A percentile compares a stretch with the other conserved stretches of the same genome.
Evolutionary conservation across 2,113 vertebrate genomes (phyloP).

Genomic region (Lutjanus erythropterus): DNA sequence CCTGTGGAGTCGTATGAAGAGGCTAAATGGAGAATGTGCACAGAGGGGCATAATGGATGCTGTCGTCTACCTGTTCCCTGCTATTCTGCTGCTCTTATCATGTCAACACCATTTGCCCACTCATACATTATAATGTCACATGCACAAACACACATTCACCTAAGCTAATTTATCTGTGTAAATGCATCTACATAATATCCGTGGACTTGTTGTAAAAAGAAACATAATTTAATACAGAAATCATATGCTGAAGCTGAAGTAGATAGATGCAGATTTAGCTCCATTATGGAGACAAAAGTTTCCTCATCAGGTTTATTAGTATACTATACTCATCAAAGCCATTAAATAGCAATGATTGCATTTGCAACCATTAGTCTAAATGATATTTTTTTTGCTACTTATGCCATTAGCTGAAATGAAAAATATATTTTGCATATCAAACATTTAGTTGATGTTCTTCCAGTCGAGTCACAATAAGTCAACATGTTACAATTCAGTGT

Average conservation of each 20-base stretch:
- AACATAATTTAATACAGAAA: not conserved
- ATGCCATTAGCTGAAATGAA: conserved; percentile 59
- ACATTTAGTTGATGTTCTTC: conserved; percentile 59
- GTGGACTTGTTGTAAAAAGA: conserved; percentile 2
- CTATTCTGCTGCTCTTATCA: conserved; percentile 12
- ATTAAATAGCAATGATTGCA: conserved; percentile 68
- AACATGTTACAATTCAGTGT: conserved; percentile 18
- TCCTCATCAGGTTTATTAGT: conserved; percentile 50
- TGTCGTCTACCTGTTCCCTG: conserved; percentile 34
- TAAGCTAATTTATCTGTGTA: not conserved
- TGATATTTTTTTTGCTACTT: conserved; percentile 62
- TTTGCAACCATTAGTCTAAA: conserved; percentile 69
- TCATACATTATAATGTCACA: conserved; percentile 23
- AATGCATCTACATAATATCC: conserved; percentile 33
- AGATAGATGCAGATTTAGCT: conserved; percentile 19
- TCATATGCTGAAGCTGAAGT: conserved; percentile 17
- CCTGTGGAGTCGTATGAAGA: conserved; percentile 46
- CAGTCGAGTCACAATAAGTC: conserved; percentile 34
- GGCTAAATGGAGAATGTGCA: conserved; percentile 61
- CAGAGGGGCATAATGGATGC: conserved; percentile 55
- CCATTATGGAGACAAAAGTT: conserved; percentile 47
- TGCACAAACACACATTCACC: conserved; percentile 6
- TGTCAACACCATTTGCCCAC: conserved; percentile 51
- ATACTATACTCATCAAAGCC: conserved; percentile 59
- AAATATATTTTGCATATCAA: conserved; percentile 52